Evolutionary conservation across 2,113 vertebrate genomes (phyloP), one percentile per base, ranked within the genome.

Genomic region (Chloebia gouldiae): DNA sequence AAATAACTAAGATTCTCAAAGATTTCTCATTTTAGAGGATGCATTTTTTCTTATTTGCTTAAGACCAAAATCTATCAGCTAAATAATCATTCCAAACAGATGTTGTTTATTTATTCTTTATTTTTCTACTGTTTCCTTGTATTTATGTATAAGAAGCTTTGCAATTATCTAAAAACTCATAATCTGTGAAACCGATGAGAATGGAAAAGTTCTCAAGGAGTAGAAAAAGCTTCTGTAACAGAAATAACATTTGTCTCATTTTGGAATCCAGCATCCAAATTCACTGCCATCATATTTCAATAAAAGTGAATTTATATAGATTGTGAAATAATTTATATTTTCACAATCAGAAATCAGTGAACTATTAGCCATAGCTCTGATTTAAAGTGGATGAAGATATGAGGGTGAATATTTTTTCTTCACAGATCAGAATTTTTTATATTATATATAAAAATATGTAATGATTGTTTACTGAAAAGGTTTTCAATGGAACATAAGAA

Each of bases 21-120:
- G 15, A 70, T 71, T 47, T 61, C 61, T 81, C 31, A 42, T 44
- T 93, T 85, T 63, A 39, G 37, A 85, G 70, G 79, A 88, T 81
- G 68, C 49, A 88, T 86, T 91, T 95, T 83, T 68, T 78, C 79
- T 94, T 71, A 76, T 79, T 96, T 95, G 64, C 70, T 83, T 87
- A 93, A 91, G 57, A 95, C 56, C 64, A 88, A 92, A 95, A 70
- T 94, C 81, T 92, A 71, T 80, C 82, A 93, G 50, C 57, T 75
- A 86, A 90, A 92, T 66, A 95, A 87, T 94, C 18, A 93, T 68
- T 96, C 42, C 59, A 92, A 92, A 94, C 86, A 87, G 87, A 91
- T 88, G 70, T 77, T 81, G 54, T 81, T 86, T 86, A 37, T 92
- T 73, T 94, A 44, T 77, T 83, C 7, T 72, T 19, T 56, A 31